Evolutionary conservation across 2,888 invertebrate species (phyloP).

Genomic region (Acutogordius australiensis): DNA sequence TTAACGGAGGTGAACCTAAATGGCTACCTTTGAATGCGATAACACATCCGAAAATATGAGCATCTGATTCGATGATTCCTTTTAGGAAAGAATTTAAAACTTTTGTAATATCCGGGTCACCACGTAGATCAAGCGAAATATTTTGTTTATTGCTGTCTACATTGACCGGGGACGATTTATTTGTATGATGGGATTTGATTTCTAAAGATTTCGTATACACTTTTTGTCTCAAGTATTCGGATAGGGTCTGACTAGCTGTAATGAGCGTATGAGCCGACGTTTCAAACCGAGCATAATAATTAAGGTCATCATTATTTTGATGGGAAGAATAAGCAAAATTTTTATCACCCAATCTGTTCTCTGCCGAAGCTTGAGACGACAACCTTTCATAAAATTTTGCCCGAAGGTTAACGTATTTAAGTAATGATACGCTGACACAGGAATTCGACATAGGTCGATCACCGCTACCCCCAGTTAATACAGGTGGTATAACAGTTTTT

Average conservation of each 20-base stretch:
- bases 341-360: not conserved
- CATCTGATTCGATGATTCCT: not conserved
- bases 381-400: too few relatives aligned
- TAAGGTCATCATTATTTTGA: not conserved
- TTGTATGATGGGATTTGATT: not conserved
- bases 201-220: too few relatives aligned
- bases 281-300: not conserved
- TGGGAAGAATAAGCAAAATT: not conserved
- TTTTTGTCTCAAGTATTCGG: not conserved
- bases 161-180: not conserved
- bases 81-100: not conserved
- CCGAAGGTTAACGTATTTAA: too few relatives aligned
- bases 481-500: too few relatives aligned
- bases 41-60: not conserved
- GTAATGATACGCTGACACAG: not conserved
- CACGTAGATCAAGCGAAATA: not conserved
- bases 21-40: not conserved
- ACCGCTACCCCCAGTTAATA: too few relatives aligned
- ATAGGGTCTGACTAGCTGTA: not conserved
- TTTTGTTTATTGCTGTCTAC: not conserved
- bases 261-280: not conserved
- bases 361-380: too few relatives aligned
- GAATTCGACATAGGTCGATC: too few relatives aligned
- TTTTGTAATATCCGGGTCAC: not conserved
- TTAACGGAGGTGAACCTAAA: not conserved